A percentile compares a stretch with the other conserved stretches of the same genome.
Conservation (phyloP, 2,888 invertebrate genomes). For the Buathra laborator region DNA sequence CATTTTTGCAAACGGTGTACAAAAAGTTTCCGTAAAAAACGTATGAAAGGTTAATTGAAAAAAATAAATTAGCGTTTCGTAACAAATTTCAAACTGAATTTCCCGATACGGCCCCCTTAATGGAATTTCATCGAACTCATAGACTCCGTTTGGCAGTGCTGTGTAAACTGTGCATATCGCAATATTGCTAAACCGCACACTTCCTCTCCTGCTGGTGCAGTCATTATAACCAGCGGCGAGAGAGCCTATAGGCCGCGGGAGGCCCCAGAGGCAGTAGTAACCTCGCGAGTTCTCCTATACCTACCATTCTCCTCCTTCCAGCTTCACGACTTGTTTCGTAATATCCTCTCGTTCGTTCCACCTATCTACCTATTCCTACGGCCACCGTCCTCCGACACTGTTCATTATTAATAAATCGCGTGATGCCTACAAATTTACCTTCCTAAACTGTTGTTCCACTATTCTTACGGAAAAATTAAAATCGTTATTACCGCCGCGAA, state of each 20-base stretch:
- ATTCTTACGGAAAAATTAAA: not conserved
- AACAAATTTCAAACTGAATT: not conserved
- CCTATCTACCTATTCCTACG: slow-evolving; percentile 38
- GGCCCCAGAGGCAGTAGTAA: not conserved
- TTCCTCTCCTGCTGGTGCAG: slow-evolving; percentile 42
- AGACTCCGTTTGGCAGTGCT: not conserved
- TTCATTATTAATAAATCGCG: slow-evolving; percentile 68
- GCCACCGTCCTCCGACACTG: slow-evolving; percentile 11
- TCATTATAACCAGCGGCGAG: slow-evolving; percentile 25
- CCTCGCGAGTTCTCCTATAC: slow-evolving; percentile 1
- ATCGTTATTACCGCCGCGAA: slow-evolving; percentile 32
- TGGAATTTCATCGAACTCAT: slow-evolving; percentile 5
- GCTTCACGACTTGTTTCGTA: slow-evolving; percentile 55
- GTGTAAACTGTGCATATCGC: slow-evolving; percentile 12
- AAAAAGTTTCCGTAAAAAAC: not conserved
- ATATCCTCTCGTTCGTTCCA: slow-evolving; percentile 54
- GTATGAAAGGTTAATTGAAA: not conserved
- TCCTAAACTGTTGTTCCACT: slow-evolving; percentile 17
- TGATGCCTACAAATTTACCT: slow-evolving; percentile 54
- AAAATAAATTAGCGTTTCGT: not conserved
- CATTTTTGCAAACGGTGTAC: not conserved
- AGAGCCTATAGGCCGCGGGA: slow-evolving; percentile 11
- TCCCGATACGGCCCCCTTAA: not conserved
- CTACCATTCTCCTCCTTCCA: slow-evolving; percentile 12
- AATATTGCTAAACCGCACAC: slow-evolving; percentile 45